A percentile compares a stretch with the other conserved stretches of the same genome.
These are phyloP conservation scores for Actinemys pallida DNA, from an alignment of 2,113 vertebrate species.

Conservation along the genomic window DNA sequence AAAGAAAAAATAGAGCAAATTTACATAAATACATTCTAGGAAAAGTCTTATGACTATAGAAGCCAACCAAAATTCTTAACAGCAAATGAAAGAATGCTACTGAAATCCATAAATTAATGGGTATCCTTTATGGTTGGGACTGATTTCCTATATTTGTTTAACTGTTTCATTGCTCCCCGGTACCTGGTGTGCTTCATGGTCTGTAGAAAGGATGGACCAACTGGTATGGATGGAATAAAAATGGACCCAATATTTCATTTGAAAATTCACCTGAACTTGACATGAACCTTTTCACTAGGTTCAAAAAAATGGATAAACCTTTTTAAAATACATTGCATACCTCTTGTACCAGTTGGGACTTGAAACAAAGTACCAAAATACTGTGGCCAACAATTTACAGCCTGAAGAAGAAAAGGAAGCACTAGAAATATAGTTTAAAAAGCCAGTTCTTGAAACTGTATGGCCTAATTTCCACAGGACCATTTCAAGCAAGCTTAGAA, in stretches of 20 bases:
- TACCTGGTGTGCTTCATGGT: neutral
- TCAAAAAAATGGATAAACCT: neutral
- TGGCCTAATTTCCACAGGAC: neutral
- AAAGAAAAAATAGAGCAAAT: constrained; percentile 63
- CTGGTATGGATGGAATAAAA: neutral
- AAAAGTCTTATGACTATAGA: constrained; percentile 16
- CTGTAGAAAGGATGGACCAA: neutral
- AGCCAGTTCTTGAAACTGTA: neutral
- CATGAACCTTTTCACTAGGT: neutral
- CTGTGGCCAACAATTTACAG: neutral
- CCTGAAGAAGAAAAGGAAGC: neutral
- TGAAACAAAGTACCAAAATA: neutral
- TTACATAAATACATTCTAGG: constrained; percentile 57
- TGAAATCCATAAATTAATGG: neutral
- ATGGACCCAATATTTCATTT: neutral
- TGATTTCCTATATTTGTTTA: neutral
- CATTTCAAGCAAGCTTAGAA: neutral
- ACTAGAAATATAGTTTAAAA: neutral
- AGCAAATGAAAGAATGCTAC: neutral
- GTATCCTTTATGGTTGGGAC: neutral
- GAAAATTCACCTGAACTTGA: neutral
- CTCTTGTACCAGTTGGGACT: neutral
- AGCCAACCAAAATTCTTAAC: neutral
- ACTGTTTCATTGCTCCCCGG: neutral
- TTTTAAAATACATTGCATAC: neutral